Evolutionary conservation across 2,113 vertebrate genomes (phyloP).

Genomic region (Daboia siamensis): DNA sequence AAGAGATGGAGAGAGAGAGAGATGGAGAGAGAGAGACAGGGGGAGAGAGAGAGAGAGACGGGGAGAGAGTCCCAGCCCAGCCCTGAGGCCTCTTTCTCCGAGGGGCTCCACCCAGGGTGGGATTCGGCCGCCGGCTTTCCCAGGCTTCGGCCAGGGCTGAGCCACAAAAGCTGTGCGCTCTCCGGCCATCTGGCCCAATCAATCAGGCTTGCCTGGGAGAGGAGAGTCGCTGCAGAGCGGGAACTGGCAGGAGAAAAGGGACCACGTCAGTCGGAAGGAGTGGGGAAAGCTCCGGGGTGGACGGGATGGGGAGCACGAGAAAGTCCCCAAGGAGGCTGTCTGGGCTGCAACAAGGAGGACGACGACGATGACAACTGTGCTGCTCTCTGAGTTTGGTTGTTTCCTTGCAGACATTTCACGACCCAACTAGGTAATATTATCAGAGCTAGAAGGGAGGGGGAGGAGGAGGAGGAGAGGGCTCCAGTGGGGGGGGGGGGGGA

Average conservation of each 20-base stretch:
- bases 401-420: too few relatives aligned
- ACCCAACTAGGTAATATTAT: too few relatives aligned
- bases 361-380: too few relatives aligned
- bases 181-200: not conserved
- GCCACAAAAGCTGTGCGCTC: not conserved
- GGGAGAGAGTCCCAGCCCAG: rapidly evolving
- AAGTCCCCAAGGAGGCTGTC: not conserved
- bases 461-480: too few relatives aligned
- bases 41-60: too few relatives aligned
- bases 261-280: not conserved
- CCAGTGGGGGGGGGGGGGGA: too few relatives aligned
- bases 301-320: not conserved
- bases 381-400: too few relatives aligned
- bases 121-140: not conserved
- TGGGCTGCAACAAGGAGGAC: too few relatives aligned
- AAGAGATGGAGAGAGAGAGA: too few relatives aligned
- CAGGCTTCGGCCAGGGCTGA: not conserved
- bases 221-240: not conserved
- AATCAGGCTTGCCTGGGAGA: not conserved
- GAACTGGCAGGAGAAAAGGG: not conserved
- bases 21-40: too few relatives aligned
- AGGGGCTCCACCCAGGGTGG: rapidly evolving
- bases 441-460: too few relatives aligned
- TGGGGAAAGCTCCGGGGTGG: not conserved
- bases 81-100: not conserved